These are phyloP conservation scores for Elanus axillaris DNA, from an alignment of 2,113 vertebrate genomes.

Conservation along the genomic window DNA sequence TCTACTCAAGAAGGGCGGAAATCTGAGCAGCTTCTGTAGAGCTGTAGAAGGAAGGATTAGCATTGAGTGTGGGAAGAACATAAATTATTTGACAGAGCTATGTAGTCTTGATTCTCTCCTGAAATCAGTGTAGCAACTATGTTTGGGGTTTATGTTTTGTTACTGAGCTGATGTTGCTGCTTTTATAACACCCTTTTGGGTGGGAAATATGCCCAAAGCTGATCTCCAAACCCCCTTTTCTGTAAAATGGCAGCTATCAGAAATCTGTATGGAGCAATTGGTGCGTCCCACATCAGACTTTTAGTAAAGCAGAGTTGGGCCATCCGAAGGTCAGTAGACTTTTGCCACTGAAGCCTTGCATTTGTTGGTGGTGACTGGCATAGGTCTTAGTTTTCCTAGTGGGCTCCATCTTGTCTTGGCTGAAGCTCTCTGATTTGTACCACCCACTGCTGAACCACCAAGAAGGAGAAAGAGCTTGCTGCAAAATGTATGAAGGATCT, in stretches of 20 bases:
- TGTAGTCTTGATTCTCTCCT: not conserved
- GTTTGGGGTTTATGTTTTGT: not conserved
- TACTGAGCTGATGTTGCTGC: not conserved
- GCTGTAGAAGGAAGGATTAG: not conserved
- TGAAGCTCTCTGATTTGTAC: not conserved
- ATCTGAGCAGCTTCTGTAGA: not conserved
- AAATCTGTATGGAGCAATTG: not conserved
- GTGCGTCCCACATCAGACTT: not conserved
- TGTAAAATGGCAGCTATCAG: not conserved
- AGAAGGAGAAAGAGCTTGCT: not conserved
- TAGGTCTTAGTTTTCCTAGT: not conserved
- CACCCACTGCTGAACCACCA: not conserved
- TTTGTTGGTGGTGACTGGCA: not conserved
- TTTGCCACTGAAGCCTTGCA: not conserved
- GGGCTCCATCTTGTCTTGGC: not conserved
- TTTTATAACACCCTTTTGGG: not conserved
- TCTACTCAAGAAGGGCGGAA: not conserved
- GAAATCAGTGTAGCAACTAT: not conserved
- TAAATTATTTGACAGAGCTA: not conserved
- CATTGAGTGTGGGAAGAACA: not conserved
- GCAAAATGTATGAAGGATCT: not conserved
- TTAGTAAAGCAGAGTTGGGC: not conserved
- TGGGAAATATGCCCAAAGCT: not conserved
- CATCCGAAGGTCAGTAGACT: not conserved
- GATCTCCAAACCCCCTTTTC: not conserved